These are phyloP conservation scores for Sinocyclocheilus anophthalmus DNA, from an alignment of 2,113 vertebrate species.

Conservation along the genomic window DNA sequence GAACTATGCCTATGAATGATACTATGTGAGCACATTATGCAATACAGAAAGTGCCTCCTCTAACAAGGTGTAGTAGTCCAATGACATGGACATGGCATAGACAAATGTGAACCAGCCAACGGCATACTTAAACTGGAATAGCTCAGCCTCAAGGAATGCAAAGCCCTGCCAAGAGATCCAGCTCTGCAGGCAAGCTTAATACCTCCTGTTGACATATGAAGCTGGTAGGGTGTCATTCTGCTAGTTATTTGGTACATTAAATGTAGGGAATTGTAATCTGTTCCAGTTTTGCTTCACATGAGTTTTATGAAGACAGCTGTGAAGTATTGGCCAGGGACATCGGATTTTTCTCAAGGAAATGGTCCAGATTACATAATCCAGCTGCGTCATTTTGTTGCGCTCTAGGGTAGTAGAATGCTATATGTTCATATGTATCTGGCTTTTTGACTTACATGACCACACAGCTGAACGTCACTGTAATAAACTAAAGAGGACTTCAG, in stretches of 20 bases:
- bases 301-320: slow-evolving; percentile 60
- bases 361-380: slow-evolving; percentile 30
- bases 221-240: slow-evolving; percentile 16
- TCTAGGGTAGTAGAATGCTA: slow-evolving; percentile 35
- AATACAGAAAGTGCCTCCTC: not conserved
- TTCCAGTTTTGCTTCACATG: slow-evolving; percentile 45
- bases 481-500: slow-evolving; percentile 16
- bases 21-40: not conserved
- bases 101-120: slow-evolving; percentile 49
- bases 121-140: slow-evolving; percentile 29
- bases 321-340: slow-evolving; percentile 53
- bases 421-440: slow-evolving; percentile 54
- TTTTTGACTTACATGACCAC: slow-evolving; percentile 34
- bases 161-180: slow-evolving; percentile 59
- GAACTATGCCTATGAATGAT: not conserved
- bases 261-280: slow-evolving; percentile 5
- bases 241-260: slow-evolving; percentile 21
- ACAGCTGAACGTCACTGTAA: slow-evolving; percentile 24
- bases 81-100: slow-evolving; percentile 33
- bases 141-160: slow-evolving; percentile 54
- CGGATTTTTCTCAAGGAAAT: slow-evolving; percentile 32
- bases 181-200: slow-evolving; percentile 40
- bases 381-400: slow-evolving; percentile 53
- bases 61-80: slow-evolving; percentile 24
- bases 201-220: not conserved